Evolutionary conservation across 64 coral and sea anemone species (phyloP), one percentile per base, ranked within the genome.

Genomic region (Orbicella faveolata): DNA sequence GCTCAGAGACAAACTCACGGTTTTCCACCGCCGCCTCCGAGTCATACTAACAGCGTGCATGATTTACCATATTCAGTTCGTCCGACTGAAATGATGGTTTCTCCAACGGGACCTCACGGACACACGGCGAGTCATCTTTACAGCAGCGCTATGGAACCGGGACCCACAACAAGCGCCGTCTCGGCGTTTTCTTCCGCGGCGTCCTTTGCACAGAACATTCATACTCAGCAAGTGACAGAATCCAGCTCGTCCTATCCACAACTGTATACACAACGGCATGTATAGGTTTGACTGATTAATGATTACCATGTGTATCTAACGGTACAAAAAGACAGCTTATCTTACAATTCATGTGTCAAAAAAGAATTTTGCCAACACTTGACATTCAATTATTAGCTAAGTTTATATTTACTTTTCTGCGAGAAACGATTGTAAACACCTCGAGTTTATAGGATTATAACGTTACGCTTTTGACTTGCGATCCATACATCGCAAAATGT

Each of bases 181-280:
- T 94, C 93, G 11, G 91, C 95, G 0, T 97, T 94, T 72, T 72
- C 36, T 62, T 87, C 92, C 9, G 83, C 92, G 34, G 87, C 55
- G 55, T 59, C 55, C 55, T 59, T 59, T 59, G 55, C 95, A 34
- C 95, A 93, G 79, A 93, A 97, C 89, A 94, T 97, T 88, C 95
- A 97, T 25, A 73, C 82, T 61, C 95, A 93, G 12, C 95, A 78
- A 94, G 77, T 80, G 14, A 73, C 87, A 88, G 95, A 97, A 18
- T 39, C 76, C 76, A 94, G 30, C 77, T 81, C 80, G 15, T 89
- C 89, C 52, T 97, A 97, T 76, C 92, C 95, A 16, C 88, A 83
- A 63, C 88, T 97, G 4, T 97, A 93, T 70, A 97, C 95, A n/a
- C 95, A 97, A 84, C 84, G 95, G 87, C 95, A 97, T 86, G 90